Conservation (phyloP, 2,113 vertebrate species). For the Catharus minimus region DNA sequence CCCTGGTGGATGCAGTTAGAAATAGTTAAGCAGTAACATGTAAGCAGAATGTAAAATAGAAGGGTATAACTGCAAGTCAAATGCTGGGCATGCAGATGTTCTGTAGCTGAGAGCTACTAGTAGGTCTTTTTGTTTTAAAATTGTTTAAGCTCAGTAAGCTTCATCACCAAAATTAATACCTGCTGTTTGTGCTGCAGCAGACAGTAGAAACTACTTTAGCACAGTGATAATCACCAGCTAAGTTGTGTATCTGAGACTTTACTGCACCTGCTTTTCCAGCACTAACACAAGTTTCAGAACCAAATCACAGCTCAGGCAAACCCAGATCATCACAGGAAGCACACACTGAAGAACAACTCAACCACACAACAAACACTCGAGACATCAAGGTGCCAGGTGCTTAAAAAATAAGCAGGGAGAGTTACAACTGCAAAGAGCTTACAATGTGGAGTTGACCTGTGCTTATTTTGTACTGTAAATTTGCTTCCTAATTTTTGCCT, state of each 20-base stretch:
- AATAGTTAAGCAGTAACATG: not conserved
- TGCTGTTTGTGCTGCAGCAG: not conserved
- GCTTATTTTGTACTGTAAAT: not conserved
- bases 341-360: not conserved
- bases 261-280: not conserved
- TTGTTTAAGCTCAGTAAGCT: conserved; percentile 5
- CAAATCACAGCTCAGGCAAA: not conserved
- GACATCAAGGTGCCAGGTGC: not conserved
- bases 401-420: not conserved
- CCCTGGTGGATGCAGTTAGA: not conserved
- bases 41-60: not conserved
- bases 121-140: conserved; percentile 6
- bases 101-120: not conserved
- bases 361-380: not conserved
- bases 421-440: not conserved
- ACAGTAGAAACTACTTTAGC: not conserved
- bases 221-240: not conserved
- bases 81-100: not conserved
- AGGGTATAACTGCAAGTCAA: not conserved
- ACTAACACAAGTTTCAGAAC: not conserved
- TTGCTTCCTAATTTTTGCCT: not conserved
- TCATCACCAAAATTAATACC: conserved; percentile 27
- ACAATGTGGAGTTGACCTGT: not conserved
- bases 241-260: not conserved
- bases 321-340: not conserved